Conservation (phyloP, 2,888 invertebrate species). For the Hydroisotoma schaefferi region DNA sequence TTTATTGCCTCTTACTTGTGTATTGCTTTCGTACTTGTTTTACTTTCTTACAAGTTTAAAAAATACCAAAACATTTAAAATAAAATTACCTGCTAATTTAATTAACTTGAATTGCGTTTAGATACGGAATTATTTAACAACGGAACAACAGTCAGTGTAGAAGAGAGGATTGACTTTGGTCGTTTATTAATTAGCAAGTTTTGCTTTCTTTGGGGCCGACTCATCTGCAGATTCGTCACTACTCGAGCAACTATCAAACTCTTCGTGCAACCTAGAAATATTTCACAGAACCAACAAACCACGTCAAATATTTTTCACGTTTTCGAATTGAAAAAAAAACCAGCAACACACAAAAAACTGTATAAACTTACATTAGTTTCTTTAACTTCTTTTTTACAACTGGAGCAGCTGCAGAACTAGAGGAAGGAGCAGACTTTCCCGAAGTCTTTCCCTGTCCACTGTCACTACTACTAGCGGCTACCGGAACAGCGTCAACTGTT, state of each 20-base stretch:
- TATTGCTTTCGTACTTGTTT: too few species aligned
- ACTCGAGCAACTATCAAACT: slow-evolving; percentile 35
- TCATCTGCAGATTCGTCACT: slow-evolving; percentile 28
- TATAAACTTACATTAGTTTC: slow-evolving; percentile 35
- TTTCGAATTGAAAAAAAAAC: neutral
- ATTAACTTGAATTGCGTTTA: too few species aligned
- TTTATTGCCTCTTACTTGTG: too few species aligned
- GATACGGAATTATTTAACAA: too few species aligned
- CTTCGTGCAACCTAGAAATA: slow-evolving; percentile 44
- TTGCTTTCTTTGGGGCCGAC: slow-evolving; percentile 19
- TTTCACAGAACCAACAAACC: slow-evolving; percentile 3
- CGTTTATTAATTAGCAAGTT: neutral
- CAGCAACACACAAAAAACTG: neutral
- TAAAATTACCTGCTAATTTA: too few species aligned
- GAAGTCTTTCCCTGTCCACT: neutral
- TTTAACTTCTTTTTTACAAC: slow-evolving; percentile 24
- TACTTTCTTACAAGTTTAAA: too few species aligned
- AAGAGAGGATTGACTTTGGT: too few species aligned
- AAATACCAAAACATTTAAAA: too few species aligned
- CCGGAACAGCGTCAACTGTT: too few species aligned
- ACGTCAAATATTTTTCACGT: neutral
- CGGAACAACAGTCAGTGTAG: too few species aligned
- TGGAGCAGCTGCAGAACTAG: slow-evolving; percentile 10
- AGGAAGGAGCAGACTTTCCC: neutral
- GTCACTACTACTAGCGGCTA: too few species aligned